A percentile compares a stretch with the other conserved stretches of the same genome.
Conservation (phyloP, 2,113 vertebrate genomes). For the Amia ocellicauda region DNA sequence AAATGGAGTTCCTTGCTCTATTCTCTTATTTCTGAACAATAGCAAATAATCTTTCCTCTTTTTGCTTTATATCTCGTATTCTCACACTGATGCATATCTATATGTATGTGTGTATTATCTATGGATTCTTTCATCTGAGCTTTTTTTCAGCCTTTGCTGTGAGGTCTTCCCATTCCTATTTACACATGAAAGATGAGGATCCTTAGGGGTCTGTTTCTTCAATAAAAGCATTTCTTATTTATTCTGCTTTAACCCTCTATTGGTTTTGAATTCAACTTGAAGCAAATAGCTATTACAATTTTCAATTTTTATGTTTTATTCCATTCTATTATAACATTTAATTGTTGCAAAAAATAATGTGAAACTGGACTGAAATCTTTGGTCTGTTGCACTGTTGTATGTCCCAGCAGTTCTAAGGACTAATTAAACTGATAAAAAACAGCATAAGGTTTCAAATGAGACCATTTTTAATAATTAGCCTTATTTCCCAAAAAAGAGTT, state of each 20-base stretch:
- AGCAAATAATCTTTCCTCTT: conserved; percentile 20
- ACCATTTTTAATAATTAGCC: conserved; percentile 30
- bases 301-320: neutral
- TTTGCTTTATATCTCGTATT: too few relatives aligned
- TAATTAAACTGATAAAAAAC: conserved; percentile 32
- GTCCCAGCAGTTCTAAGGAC: conserved; percentile 27
- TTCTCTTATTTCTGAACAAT: neutral
- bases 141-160: conserved; percentile 6
- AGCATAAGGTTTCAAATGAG: conserved; percentile 23
- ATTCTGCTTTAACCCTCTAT: too few relatives aligned
- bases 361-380: conserved; percentile 7
- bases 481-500: conserved; percentile 21
- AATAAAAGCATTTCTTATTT: neutral
- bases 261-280: too few relatives aligned
- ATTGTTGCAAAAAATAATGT: conserved; percentile 4
- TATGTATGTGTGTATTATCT: conserved; percentile 23
- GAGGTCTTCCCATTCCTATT: conserved; percentile 14
- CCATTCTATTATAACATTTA: conserved; percentile 18
- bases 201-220: conserved; percentile 12
- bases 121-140: conserved; percentile 7
- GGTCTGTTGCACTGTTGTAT: too few relatives aligned
- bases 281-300: too few relatives aligned
- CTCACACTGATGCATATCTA: too few relatives aligned
- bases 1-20: too few relatives aligned
- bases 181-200: conserved; percentile 29